Percentiles rank a stretch among this genome's conserved stretches.
Conservation (phyloP, 2,113 vertebrate genomes). For the Saccopteryx leptura region DNA sequence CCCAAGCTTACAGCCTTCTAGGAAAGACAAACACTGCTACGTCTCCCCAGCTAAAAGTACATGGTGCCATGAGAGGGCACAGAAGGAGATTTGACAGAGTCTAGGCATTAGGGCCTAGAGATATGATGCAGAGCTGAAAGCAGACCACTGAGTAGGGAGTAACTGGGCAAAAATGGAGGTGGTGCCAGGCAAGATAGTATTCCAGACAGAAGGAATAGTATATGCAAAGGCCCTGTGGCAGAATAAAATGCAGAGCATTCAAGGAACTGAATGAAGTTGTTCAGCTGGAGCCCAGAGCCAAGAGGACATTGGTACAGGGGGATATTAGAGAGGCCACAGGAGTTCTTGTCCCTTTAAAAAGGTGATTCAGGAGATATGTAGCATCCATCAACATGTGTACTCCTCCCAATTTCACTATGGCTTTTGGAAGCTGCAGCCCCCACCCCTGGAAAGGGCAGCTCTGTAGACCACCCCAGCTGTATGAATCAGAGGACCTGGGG, state of each 20-base stretch:
- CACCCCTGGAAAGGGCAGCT: neutral
- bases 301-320: rapidly evolving
- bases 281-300: neutral
- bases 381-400: rapidly evolving
- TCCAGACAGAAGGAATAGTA: neutral
- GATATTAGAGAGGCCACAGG: neutral
- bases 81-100: neutral
- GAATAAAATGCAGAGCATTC: neutral
- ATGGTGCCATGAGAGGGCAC: neutral
- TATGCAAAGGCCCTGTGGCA: neutral
- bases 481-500: neutral
- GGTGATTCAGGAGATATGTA: neutral
- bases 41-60: neutral
- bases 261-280: neutral
- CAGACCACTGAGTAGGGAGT: neutral
- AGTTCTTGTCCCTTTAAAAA: neutral
- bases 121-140: neutral
- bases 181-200: neutral
- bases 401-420: neutral
- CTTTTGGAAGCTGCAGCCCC: neutral
- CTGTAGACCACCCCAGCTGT: neutral
- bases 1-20: too few species aligned
- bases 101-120: neutral
- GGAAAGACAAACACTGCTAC: neutral
- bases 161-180: neutral